Conservation (phyloP, 1,140 invertebrate species). For the Magallana gigas region DNA sequence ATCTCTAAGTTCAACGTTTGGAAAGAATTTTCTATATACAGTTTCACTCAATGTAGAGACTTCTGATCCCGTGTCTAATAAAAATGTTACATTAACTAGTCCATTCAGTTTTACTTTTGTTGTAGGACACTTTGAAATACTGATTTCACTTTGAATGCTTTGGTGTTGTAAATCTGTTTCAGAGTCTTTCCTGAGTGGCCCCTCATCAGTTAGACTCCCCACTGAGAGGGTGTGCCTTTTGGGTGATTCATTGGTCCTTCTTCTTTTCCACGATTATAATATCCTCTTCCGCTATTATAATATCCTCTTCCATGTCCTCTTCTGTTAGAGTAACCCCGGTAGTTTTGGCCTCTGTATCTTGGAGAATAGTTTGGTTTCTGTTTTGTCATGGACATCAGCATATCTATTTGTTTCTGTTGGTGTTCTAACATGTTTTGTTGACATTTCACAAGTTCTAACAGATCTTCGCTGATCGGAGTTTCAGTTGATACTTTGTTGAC, state of each 20-base stretch:
- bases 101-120: slow-evolving; percentile 31
- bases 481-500: background rate
- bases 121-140: slow-evolving; percentile 18
- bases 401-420: slow-evolving; percentile 18
- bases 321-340: background rate
- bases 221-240: slow-evolving; percentile 30
- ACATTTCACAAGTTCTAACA: background rate
- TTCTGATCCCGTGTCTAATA: slow-evolving; percentile 37
- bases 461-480: background rate
- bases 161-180: background rate
- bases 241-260: background rate
- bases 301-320: background rate
- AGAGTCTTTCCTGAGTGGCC: background rate
- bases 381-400: background rate
- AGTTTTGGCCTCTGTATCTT: background rate
- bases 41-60: slow-evolving; percentile 39
- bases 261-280: background rate
- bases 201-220: slow-evolving; percentile 39
- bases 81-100: background rate
- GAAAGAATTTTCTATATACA: background rate
- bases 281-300: background rate
- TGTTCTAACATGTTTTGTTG: background rate
- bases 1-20: background rate
- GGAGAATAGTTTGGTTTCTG: background rate
- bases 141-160: background rate